Conservation (phyloP, 2,113 vertebrate species). For the Gavia stellata region DNA sequence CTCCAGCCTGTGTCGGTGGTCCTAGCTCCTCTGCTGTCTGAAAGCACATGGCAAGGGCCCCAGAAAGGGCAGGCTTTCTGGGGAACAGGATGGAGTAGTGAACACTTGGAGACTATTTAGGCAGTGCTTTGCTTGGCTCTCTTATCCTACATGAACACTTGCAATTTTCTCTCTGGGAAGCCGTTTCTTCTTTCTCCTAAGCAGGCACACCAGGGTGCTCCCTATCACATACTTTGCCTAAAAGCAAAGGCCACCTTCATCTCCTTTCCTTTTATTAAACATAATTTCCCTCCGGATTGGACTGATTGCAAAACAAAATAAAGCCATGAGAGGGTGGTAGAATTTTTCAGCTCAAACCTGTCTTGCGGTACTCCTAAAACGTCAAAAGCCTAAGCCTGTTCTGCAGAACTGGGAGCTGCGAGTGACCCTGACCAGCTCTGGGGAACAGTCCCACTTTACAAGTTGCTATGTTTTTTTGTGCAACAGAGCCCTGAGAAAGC, state of each 20-base stretch:
- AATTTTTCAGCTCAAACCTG: constrained; percentile 19
- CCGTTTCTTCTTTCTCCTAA: neutral
- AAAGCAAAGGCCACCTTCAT: constrained; percentile 52
- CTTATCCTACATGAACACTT: neutral
- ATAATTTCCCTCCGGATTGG: neutral
- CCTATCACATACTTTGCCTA: constrained; percentile 40
- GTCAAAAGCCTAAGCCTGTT: neutral
- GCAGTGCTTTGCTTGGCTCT: neutral
- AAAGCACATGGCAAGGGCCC: rapidly evolving
- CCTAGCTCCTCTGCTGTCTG: too few species aligned
- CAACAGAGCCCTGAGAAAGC: neutral
- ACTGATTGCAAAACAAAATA: constrained; percentile 40
- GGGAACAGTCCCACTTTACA: neutral
- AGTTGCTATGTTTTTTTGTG: neutral
- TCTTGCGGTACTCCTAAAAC: neutral
- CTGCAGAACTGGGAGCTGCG: neutral
- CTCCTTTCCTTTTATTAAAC: constrained; percentile 39
- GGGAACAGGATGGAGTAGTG: neutral
- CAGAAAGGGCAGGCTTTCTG: too few species aligned
- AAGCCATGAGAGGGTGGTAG: neutral
- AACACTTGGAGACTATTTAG: neutral
- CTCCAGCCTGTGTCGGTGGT: neutral
- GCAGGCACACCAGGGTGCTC: neutral
- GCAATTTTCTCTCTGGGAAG: neutral
- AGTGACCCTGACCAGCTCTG: neutral